These are phyloP conservation scores for Sesamia nonagrioides DNA, from an alignment of 1,140 invertebrate species.

Conservation along the genomic window DNA sequence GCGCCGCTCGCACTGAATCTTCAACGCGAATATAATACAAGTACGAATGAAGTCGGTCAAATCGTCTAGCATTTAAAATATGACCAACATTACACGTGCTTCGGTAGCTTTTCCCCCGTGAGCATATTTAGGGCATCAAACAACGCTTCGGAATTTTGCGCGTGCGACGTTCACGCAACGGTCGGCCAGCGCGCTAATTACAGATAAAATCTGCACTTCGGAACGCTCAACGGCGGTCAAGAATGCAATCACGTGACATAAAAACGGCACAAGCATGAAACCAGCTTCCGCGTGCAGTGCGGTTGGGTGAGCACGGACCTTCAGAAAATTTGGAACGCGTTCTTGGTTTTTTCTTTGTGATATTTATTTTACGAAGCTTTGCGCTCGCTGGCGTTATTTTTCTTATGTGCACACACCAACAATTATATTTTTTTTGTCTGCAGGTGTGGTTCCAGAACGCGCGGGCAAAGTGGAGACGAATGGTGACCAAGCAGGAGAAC, in stretches of 20 bases:
- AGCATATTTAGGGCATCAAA: slow-evolving; percentile 41
- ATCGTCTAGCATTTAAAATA: slow-evolving; percentile 12
- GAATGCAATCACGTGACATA: slow-evolving; percentile 67
- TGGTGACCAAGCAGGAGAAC: slow-evolving; percentile 95
- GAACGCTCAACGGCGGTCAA: slow-evolving; percentile 63
- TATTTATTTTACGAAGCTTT: slow-evolving; percentile 38
- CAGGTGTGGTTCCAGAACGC: slow-evolving; percentile 99
- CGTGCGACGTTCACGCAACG: slow-evolving; percentile 53
- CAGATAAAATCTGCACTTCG: slow-evolving; percentile 71
- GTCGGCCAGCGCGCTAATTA: slow-evolving; percentile 68
- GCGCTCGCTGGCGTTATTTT: slow-evolving; percentile 36
- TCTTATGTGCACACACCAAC: slow-evolving; percentile 7
- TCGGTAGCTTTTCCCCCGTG: slow-evolving; percentile 3
- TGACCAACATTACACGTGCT: neutral
- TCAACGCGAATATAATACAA: slow-evolving; percentile 16
- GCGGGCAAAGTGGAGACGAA: slow-evolving; percentile 98
- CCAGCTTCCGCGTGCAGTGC: slow-evolving; percentile 62
- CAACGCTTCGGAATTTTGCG: slow-evolving; percentile 51
- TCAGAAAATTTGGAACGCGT: slow-evolving; percentile 55
- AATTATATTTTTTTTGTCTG: slow-evolving; percentile 81
- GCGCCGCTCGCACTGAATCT: slow-evolving; percentile 36
- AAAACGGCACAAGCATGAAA: slow-evolving; percentile 51
- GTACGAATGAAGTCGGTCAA: slow-evolving; percentile 29
- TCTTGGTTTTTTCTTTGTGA: slow-evolving; percentile 60
- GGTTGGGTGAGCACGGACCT: slow-evolving; percentile 28